Evolutionary conservation across 2,797 vertebrate species (phyloP).

Genomic region (Holocentrus rufus): DNA sequence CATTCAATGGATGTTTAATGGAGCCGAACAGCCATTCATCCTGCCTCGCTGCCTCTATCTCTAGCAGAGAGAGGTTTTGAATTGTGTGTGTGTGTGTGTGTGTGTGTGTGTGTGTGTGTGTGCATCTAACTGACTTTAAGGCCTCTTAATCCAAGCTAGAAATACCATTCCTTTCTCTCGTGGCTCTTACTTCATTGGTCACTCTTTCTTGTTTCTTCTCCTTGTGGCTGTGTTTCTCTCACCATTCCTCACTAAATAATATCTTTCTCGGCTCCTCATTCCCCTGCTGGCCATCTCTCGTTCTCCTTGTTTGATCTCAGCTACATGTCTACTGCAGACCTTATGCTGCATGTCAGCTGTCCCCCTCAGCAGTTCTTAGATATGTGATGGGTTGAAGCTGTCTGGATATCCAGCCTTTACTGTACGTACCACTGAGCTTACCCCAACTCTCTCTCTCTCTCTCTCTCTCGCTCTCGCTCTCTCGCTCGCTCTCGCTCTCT

Average conservation of each 20-base stretch:
- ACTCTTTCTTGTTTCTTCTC: constrained; percentile 60
- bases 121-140: constrained; percentile 65
- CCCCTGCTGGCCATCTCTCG: constrained; percentile 42
- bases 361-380: constrained; percentile 33
- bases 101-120: constrained; percentile 23
- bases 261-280: constrained; percentile 32
- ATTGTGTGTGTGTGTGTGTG: constrained; percentile 46
- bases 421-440: constrained; percentile 14
- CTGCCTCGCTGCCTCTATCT: constrained; percentile 67
- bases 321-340: constrained; percentile 47
- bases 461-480: neutral
- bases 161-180: constrained; percentile 61
- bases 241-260: constrained; percentile 49
- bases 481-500: constrained; percentile 6
- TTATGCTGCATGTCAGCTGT: constrained; percentile 60
- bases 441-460: neutral
- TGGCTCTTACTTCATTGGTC: constrained; percentile 62
- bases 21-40: constrained; percentile 75
- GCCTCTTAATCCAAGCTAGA: constrained; percentile 64
- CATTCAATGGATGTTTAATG: constrained; percentile 76
- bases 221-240: constrained; percentile 50
- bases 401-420: constrained; percentile 45
- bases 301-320: constrained; percentile 54
- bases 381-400: constrained; percentile 49
- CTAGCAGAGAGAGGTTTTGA: constrained; percentile 53